phyloP scores from a whole-genome alignment of 1,140 invertebrate genomes.

The Neoseiulus cucumeris region DNA sequence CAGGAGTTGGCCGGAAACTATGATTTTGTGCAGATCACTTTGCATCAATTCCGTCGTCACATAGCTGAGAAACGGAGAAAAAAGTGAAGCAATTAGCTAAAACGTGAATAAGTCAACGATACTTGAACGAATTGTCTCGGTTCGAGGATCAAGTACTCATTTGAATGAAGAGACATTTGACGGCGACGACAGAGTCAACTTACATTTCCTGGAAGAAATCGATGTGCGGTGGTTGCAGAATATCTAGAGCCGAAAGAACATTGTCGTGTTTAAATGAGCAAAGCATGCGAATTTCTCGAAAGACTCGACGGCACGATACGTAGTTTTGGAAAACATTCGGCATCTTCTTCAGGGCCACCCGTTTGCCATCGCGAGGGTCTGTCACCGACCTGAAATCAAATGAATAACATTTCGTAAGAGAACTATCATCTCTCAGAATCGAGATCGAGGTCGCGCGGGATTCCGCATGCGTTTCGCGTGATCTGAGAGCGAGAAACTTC shows the following conservation, averaged over 20 bases:
- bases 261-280: constrained; percentile 99
- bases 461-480: too few species aligned
- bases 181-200: constrained; percentile 39
- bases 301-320: constrained; percentile 91
- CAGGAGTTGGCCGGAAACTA: constrained; percentile 92
- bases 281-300: constrained; percentile 95
- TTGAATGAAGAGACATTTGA: constrained; percentile 30
- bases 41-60: constrained; percentile 97
- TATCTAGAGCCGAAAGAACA: constrained; percentile 82
- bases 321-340: constrained; percentile 99
- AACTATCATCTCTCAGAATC: too few species aligned
- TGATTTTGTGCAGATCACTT: constrained; percentile 99
- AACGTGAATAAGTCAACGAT: neutral
- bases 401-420: too few species aligned
- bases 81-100: neutral
- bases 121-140: neutral
- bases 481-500: too few species aligned
- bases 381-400: constrained; percentile 93
- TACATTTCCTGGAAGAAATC: constrained; percentile 99
- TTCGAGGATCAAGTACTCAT: constrained; percentile 22
- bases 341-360: constrained; percentile 96
- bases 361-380: constrained; percentile 89
- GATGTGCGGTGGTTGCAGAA: constrained; percentile 83
- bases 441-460: too few species aligned
- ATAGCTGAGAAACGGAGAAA: constrained; percentile 45